Conservation (phyloP, 2,888 invertebrate genomes). For the Agriopis aurantiaria region DNA sequence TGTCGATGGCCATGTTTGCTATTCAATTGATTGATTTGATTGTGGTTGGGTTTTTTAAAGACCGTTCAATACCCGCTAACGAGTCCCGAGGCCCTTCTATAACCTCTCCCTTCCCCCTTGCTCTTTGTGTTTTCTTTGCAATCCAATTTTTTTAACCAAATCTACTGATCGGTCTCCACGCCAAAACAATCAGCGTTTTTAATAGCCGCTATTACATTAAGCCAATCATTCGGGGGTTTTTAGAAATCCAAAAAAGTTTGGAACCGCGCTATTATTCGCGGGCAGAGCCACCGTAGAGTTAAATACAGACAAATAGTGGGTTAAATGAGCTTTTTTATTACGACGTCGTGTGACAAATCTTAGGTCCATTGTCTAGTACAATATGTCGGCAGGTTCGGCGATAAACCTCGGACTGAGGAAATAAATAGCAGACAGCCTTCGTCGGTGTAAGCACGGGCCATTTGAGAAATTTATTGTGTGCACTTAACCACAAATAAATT, state of each 20-base stretch:
- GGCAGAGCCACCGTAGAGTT: conserved; percentile 40
- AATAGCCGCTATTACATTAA: conserved; percentile 54
- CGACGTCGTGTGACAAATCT: conserved; percentile 73
- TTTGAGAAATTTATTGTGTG: conserved; percentile 85
- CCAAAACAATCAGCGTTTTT: conserved; percentile 66
- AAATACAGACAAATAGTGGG: conserved; percentile 66
- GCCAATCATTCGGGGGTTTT: conserved; percentile 45
- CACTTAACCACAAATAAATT: conserved; percentile 86
- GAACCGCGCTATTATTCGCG: too few species aligned
- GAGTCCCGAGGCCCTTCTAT: conserved; percentile 55
- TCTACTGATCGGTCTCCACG: conserved; percentile 57
- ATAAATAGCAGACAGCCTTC: conserved; percentile 82
- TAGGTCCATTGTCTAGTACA: conserved; percentile 68
- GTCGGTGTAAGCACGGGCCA: conserved; percentile 80
- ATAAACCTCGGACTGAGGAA: conserved; percentile 75
- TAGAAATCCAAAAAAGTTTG: conserved; percentile 12
- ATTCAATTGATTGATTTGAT: conserved; percentile 62
- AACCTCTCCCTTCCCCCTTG: conserved; percentile 38
- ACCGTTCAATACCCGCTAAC: conserved; percentile 66
- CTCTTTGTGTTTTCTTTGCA: conserved; percentile 56
- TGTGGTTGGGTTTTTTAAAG: conserved; percentile 63
- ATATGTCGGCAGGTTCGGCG: conserved; percentile 68
- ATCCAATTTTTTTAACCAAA: conserved; percentile 64
- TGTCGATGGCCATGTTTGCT: conserved; percentile 47
- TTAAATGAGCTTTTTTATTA: conserved; percentile 68